Conservation (phyloP, 2,888 invertebrate species). For the Lasioglossum calceatum region DNA sequence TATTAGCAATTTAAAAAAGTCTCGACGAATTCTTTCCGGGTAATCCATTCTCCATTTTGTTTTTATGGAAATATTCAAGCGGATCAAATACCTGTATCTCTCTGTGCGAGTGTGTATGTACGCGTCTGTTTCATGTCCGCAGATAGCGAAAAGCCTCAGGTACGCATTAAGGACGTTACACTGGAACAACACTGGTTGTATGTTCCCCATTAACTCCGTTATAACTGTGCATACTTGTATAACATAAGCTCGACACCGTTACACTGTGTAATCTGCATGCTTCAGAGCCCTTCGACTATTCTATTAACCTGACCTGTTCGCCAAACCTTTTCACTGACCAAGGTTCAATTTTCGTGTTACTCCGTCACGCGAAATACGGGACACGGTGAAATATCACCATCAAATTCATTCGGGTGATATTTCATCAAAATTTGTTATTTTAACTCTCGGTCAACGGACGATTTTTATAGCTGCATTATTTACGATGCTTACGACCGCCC, state of each 20-base stretch:
- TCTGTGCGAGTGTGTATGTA: not conserved
- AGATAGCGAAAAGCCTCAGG: not conserved
- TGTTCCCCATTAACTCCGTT: not conserved
- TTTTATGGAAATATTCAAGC: not conserved
- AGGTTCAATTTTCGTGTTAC: not conserved
- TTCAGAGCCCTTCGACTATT: not conserved
- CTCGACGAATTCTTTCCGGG: not conserved
- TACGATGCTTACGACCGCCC: no score
- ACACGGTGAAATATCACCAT: not conserved
- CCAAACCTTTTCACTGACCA: not conserved
- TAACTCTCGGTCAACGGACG: no score
- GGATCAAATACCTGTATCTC: not conserved
- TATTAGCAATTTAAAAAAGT: conserved; percentile 50
- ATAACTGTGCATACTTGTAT: conserved; percentile 4
- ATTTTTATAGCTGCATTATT: no score
- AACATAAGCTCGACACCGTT: not conserved
- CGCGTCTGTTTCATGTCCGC: not conserved
- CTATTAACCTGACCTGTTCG: not conserved
- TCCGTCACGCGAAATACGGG: not conserved
- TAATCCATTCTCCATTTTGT: not conserved
- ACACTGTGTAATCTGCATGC: conserved; percentile 1
- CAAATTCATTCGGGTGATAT: not conserved
- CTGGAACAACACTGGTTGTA: not conserved
- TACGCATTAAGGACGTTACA: not conserved
- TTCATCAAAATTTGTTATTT: no score